A percentile compares a stretch with the other conserved stretches of the same genome.
These are phyloP conservation scores for Epinotia ramella DNA, from an alignment of 2,888 invertebrate genomes.

Conservation along the genomic window DNA sequence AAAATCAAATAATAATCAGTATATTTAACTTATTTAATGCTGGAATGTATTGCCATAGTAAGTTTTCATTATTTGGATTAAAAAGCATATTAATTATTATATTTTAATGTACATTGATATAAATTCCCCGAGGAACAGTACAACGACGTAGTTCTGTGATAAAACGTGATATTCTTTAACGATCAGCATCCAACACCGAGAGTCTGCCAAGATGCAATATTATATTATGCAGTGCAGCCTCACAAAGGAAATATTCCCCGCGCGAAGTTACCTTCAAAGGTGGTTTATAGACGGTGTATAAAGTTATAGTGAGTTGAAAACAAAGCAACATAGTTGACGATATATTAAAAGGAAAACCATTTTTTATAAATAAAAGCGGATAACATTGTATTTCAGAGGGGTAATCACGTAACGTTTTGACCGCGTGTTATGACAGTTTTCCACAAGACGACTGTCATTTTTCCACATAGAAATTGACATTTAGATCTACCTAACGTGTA, in stretches of 20 bases:
- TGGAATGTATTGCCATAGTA: no score
- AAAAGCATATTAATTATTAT: background rate
- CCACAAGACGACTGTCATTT: no score
- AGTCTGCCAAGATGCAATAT: constrained; percentile 14
- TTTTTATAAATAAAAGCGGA: background rate
- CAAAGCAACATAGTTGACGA: constrained; percentile 17
- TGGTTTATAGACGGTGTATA: constrained; percentile 4
- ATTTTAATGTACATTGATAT: no score
- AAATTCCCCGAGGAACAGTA: background rate
- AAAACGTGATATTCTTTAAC: constrained; percentile 4
- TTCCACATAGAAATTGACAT: no score
- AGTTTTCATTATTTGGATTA: no score
- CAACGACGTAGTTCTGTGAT: background rate
- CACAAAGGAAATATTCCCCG: constrained; percentile 23
- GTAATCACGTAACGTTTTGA: no score
- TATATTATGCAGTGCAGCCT: constrained; percentile 16
- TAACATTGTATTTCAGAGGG: background rate
- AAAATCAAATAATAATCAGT: no score
- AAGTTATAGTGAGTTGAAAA: constrained; percentile 5
- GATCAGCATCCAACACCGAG: background rate
- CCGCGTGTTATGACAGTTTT: no score
- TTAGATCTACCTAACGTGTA: no score
- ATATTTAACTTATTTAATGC: no score
- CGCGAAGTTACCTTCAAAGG: constrained; percentile 9
- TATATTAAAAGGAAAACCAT: background rate